A percentile compares a stretch with the other conserved stretches of the same genome.
Conservation (phyloP, 2,113 vertebrate species). For the Hirundichthys speculiger region DNA sequence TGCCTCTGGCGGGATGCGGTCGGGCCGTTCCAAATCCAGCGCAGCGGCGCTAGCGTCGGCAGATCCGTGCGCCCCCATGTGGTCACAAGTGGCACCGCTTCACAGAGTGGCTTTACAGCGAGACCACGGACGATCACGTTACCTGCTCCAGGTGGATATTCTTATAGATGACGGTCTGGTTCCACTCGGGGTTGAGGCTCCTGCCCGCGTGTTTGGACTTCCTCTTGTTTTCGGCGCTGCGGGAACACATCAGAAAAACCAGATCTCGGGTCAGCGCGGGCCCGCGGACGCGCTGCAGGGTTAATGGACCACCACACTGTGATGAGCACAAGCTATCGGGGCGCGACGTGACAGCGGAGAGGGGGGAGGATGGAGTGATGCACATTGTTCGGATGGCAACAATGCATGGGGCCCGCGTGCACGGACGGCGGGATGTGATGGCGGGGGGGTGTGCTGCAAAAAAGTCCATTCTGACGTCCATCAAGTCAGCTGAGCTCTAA, state of each 20-base stretch:
- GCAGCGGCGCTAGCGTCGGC: too few species aligned
- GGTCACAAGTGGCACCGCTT: too few species aligned
- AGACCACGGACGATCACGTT: neutral
- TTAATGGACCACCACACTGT: constrained; percentile 29
- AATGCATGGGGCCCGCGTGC: constrained; percentile 56
- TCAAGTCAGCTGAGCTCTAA: constrained; percentile 31
- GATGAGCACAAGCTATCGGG: constrained; percentile 22
- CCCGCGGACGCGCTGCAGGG: neutral
- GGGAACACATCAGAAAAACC: constrained; percentile 55
- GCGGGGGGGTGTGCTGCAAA: constrained; percentile 58
- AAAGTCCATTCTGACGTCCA: constrained; percentile 58
- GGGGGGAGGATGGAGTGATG: constrained; percentile 16
- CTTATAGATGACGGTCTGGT: constrained; percentile 99
- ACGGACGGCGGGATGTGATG: constrained; percentile 48
- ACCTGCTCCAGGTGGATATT: constrained; percentile 98
- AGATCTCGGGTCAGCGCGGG: constrained; percentile 35
- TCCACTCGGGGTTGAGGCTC: constrained; percentile 98
- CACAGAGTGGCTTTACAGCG: too few species aligned
- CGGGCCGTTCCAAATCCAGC: too few species aligned
- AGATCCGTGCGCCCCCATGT: too few species aligned
- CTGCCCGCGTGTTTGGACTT: constrained; percentile 94
- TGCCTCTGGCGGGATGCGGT: too few species aligned
- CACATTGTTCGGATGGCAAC: constrained; percentile 55
- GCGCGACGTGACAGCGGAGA: constrained; percentile 43
- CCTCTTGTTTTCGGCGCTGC: constrained; percentile 95